Evolutionary conservation across 2,888 invertebrate species (phyloP).

Genomic region (Ophonus ardosiacus): DNA sequence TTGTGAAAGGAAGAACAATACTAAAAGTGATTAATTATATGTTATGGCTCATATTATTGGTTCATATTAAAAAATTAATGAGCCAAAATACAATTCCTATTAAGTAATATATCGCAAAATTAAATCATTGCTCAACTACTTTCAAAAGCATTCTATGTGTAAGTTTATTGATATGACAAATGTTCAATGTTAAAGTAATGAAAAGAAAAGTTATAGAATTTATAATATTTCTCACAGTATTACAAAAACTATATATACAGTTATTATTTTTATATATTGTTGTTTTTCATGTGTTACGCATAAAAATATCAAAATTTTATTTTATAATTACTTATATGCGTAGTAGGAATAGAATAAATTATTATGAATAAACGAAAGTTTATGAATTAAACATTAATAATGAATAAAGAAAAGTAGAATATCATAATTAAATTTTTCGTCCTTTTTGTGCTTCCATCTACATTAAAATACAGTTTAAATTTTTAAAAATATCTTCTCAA

Average conservation of each 20-base stretch:
- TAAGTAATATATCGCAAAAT: background rate
- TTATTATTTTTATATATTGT: background rate
- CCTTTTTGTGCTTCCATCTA: too few relatives aligned
- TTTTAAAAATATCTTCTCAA: too few relatives aligned
- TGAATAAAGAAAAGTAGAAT: too few relatives aligned
- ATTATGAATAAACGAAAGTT: too few relatives aligned
- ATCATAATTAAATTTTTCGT: too few relatives aligned
- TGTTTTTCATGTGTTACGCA: background rate
- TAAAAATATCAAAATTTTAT: too few relatives aligned
- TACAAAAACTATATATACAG: too few relatives aligned
- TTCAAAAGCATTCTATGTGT: background rate
- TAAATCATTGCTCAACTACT: conserved; percentile 15
- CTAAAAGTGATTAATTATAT: background rate
- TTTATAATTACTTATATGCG: too few relatives aligned
- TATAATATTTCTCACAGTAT: background rate
- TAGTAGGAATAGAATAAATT: too few relatives aligned
- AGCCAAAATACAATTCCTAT: conserved; percentile 4
- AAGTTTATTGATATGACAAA: background rate
- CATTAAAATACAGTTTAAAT: too few relatives aligned
- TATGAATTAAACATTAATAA: too few relatives aligned
- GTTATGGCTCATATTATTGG: background rate
- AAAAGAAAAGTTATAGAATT: background rate
- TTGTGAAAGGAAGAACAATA: background rate
- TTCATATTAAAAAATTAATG: background rate
- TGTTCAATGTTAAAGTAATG: background rate